Base-by-base conservation (phyloP, 1,140 invertebrate genomes). In the Aradophagus sp. region DNA sequence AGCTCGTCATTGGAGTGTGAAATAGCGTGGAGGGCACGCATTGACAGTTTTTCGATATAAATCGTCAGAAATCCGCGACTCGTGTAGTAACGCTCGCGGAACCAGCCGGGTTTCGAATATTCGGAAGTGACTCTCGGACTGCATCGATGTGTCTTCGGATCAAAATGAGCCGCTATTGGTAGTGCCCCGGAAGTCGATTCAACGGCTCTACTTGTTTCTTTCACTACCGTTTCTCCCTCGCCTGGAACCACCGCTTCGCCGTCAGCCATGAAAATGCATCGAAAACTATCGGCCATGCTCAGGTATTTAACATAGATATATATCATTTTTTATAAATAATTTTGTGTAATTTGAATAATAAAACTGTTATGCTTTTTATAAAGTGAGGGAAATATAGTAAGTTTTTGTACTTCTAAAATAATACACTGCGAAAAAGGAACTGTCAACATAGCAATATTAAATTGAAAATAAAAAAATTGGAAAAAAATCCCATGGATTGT, bases 31-130 rank as follows among this genome's bases (percentile, higher is more conserved):
- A 66, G 69, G 69, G 61, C 53, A 66, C 6, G 44, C 52, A 70
- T 72, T 66, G 69, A 66, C 69, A 72, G 55, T 66, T 66, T 66
- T 72, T 66, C 61, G 61, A 66, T 72, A 72, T 72, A 72, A 72
- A 72, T 59, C 61, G 68, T 59, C 68, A 14, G 31, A 53, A 71
- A 65, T 71, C 53, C 34, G 61, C 59, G 41, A n/a, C 38, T 58
- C 35, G 39, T 10, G 61, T 66, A 70, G 61, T 72, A 29, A 52
- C 15, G 20, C 31, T 44, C 56, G 55, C 42, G 50, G 15, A 66
- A 61, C 41, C 61, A 48, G 52, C 34, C 7, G 47, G 48, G 17
- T 10, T 16, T 26, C 1, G n/a, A 52, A 38, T 19, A 5, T 29
- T 6, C 14, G 19, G 38, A 13, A 7, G 23, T 13, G 23, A 4